phyloP scores from a whole-genome alignment of 1,140 invertebrate genomes.

The Drepana arcuata region DNA sequence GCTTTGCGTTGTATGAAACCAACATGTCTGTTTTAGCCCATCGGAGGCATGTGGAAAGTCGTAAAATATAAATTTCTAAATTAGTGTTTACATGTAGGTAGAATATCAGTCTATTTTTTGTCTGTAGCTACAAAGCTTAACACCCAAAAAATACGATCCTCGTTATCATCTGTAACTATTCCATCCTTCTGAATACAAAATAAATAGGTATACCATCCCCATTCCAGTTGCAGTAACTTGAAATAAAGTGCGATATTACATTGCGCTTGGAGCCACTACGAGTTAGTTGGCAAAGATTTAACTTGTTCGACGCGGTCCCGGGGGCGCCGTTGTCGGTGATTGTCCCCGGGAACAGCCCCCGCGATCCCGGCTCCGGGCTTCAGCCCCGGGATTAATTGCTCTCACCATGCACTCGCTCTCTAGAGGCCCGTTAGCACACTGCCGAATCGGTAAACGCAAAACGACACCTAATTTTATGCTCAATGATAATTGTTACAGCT shows the following conservation, averaged over 20 bases:
- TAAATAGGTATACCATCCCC: too few species aligned
- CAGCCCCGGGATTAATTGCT: slow-evolving; percentile 57
- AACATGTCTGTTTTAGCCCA: too few species aligned
- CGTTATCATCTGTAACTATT: too few species aligned
- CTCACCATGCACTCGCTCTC: slow-evolving; percentile 47
- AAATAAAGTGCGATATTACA: slow-evolving; percentile 35
- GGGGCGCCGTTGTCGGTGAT: slow-evolving; percentile 57
- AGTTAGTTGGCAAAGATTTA: slow-evolving; percentile 62
- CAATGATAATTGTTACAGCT: slow-evolving; percentile 33
- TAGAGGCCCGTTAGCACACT: slow-evolving; percentile 52
- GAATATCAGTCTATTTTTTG: too few species aligned
- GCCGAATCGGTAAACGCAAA: slow-evolving; percentile 47
- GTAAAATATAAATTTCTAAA: too few species aligned
- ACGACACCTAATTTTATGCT: slow-evolving; percentile 56
- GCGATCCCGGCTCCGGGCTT: slow-evolving; percentile 1
- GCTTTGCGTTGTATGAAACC: too few species aligned
- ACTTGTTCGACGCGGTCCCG: slow-evolving; percentile 48
- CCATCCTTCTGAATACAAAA: too few species aligned
- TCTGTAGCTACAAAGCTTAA: too few species aligned
- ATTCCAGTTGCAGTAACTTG: slow-evolving; percentile 7
- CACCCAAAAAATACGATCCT: too few species aligned
- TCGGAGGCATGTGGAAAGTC: too few species aligned
- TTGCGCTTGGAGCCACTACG: slow-evolving; percentile 22
- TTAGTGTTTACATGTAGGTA: too few species aligned
- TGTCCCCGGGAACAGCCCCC: slow-evolving; percentile 43